Base-by-base conservation (phyloP, 2,888 invertebrate species). In the Clivina fossor region DNA sequence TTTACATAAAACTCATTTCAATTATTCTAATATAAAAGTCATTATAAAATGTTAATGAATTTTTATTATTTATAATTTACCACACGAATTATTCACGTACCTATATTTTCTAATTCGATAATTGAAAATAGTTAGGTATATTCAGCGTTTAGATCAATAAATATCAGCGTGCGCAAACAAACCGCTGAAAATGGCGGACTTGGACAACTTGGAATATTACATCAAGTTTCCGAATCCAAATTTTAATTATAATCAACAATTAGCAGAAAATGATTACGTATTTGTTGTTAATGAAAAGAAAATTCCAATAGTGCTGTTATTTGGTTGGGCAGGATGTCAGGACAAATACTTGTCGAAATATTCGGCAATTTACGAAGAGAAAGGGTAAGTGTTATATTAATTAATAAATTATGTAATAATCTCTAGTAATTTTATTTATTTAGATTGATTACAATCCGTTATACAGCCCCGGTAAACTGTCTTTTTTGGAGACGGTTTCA, bases 261-360 rank as follows among this genome's bases (percentile, higher is more conserved):
- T 64, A 63, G 71, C 65, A 62, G 76, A 67, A 61, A 69, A 49
- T 63, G 79, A 80, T 63, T 81, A 79, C 66, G 80, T 80, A 26
- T 79, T 80, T 65, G 76, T 80, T 53, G 78, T 80, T 60, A 77
- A 81, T 63, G 81, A 82, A 61, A 78, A 77, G 35, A 81, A 81
- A 68, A 76, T 83, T 63, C 86, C 88, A 30, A 81, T 88, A 41
- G 82, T 89, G 22, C 72, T 86, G 58, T 73, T 90, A 59, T 78
- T 90, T 58, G 90, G 90, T 26, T 90, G 90, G 90, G 86, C 87
- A 44, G 89, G 89, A 30, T 87, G 88, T 69, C 80, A 84, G 69
- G 88, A 90, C 71, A 83, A 84, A 67, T 84, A 89, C 71, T 71
- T 90, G 49, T 81, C 85, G 63, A 90, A 89, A 69, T 90, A 90